These are phyloP conservation scores for Drosophila melanica DNA, from an alignment of 1,140 invertebrate species.

Conservation along the genomic window DNA sequence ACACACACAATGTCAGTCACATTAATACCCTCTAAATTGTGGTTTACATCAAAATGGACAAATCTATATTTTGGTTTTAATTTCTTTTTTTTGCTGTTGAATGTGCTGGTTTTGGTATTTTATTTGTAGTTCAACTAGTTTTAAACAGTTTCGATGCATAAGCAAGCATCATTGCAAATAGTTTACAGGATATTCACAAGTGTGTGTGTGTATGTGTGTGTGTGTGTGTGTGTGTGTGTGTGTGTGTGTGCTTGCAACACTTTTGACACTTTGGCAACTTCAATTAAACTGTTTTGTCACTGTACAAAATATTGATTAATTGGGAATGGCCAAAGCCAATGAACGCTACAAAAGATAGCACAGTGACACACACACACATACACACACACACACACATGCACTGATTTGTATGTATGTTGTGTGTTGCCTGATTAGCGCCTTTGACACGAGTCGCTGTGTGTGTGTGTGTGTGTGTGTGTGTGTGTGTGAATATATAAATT, in stretches of 20 bases:
- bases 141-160: no score
- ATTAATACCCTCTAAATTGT: no score
- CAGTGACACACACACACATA: constrained; percentile 45
- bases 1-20: no score
- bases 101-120: no score
- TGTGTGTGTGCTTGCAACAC: constrained; percentile 15
- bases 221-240: constrained; percentile 2
- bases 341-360: constrained; percentile 33
- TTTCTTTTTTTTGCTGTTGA: no score
- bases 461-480: constrained; percentile 18
- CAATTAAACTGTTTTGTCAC: constrained; percentile 38
- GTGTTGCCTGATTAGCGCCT: constrained; percentile 53
- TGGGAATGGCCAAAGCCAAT: constrained; percentile 52
- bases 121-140: no score
- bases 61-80: no score
- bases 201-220: not conserved
- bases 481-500: constrained; percentile 51
- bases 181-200: not conserved
- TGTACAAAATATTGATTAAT: constrained; percentile 65
- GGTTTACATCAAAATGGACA: no score
- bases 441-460: constrained; percentile 25
- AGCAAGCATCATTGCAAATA: not conserved
- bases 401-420: not conserved
- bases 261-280: constrained; percentile 47
- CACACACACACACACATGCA: constrained; percentile 7